Evolutionary conservation across 2,113 vertebrate genomes (phyloP), one percentile per base, ranked within the genome.

Genomic region (Mustela lutreola): DNA sequence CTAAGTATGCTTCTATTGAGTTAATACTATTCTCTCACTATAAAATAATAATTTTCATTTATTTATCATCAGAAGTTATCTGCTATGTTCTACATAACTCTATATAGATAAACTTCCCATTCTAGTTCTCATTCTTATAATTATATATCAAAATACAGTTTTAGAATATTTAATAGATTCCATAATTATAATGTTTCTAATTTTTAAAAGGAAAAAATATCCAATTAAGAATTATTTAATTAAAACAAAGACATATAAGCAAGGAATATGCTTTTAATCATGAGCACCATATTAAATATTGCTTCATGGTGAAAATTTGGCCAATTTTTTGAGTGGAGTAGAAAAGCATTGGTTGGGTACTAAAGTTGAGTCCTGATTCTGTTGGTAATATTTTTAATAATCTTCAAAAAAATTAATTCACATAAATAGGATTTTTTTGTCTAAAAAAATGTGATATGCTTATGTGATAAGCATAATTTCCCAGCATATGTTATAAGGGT

Each of bases 341-440:
- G 26, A 73, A 87, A 86, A 83, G 0, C 21, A 82, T 65, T 12
- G 21, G 39, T 33, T 79, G 53, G 33, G 45, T 24, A 70, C 3
- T 67, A 84, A 95, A 58, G 14, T 58, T 62, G 56, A 84, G 42
- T 91, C 39, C 4, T 70, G 26, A 75, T 56, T 93, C 48, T 62
- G 7, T 89, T 78, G 67, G 21, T 90, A 42, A 19, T 94, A 58
- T 63, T 95, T 94, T 91, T 63, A 63, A 28, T 70, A 91, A 93
- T 84, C 48, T 91, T 95, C 58, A 80, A 67, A 67, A 67, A 91
- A 79, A 50, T 36, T 63, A 28, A 81, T 82, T 79, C 39, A 67
- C 18, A 67, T 60, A 89, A 1, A 28, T 71, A 86, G n/a, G 12
- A 36, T 92, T 86, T 76, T 76, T 76, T 6, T 58, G 22, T 58